Conservation (phyloP, 2,113 vertebrate genomes). For the Mohoua ochrocephala region DNA sequence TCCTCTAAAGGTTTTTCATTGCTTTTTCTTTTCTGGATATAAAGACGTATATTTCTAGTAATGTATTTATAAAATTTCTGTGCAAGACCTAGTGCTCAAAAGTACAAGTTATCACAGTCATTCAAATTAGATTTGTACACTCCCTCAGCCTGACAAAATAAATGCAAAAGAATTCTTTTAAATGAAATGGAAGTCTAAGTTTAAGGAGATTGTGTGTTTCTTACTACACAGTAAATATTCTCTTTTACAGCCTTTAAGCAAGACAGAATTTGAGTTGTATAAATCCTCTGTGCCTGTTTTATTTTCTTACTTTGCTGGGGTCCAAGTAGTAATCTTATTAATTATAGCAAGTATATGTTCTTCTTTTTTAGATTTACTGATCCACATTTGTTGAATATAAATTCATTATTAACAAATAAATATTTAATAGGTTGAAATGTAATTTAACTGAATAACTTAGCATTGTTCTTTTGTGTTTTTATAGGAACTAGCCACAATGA, state of each 20-base stretch:
- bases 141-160: neutral
- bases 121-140: neutral
- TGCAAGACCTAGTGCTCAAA: neutral
- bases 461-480: constrained; percentile 41
- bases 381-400: neutral
- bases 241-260: neutral
- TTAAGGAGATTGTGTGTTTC: neutral
- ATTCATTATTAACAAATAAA: neutral
- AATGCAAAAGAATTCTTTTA: neutral
- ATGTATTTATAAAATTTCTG: neutral
- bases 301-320: neutral
- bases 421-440: neutral
- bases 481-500: constrained; percentile 92
- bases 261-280: neutral
- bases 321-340: neutral
- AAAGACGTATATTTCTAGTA: neutral
- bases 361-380: neutral
- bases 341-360: neutral
- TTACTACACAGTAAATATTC: neutral
- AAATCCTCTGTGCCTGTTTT: neutral
- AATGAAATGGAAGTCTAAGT: neutral
- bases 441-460: neutral
- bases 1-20: neutral
- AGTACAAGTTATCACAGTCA: neutral
- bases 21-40: neutral